Evolutionary conservation across 2,797 vertebrate genomes (phyloP).

Genomic region (Lepidocolaptes lacrymiger): DNA sequence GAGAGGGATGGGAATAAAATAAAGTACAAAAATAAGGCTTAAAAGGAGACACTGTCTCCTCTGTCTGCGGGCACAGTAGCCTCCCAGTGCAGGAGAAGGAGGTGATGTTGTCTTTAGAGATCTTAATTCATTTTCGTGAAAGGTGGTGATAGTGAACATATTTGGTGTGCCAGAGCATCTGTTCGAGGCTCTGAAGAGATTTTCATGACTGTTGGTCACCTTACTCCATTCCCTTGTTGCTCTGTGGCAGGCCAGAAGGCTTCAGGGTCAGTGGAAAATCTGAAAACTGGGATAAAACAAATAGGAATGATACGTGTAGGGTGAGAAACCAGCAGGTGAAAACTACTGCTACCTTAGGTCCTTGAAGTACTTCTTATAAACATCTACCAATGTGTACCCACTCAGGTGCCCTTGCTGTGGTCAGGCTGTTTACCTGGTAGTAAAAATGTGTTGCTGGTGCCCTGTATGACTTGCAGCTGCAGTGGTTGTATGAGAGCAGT

Average conservation of each 20-base stretch:
- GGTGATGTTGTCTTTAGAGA: neutral
- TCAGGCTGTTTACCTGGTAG: neutral
- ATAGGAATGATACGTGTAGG: neutral
- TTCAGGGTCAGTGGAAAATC: neutral
- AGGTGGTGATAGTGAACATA: neutral
- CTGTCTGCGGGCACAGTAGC: neutral
- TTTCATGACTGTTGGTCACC: neutral
- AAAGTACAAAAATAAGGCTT: neutral
- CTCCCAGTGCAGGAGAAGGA: neutral
- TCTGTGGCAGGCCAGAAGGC: neutral
- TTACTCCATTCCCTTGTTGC: fast-evolving
- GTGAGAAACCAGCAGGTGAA: neutral
- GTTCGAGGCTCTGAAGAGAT: neutral
- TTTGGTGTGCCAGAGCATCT: neutral
- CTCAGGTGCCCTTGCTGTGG: neutral
- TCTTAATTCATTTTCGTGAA: neutral
- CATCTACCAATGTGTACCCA: fast-evolving
- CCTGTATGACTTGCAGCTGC: neutral
- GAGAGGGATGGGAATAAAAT: neutral
- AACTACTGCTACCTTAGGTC: neutral
- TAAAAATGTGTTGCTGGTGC: neutral
- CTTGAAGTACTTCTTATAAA: neutral
- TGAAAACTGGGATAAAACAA: neutral
- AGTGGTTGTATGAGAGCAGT: neutral
- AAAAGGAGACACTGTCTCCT: fast-evolving